phyloP scores from a whole-genome alignment of 2,113 vertebrate genomes.

The Phalacrocorax pelagicus region DNA sequence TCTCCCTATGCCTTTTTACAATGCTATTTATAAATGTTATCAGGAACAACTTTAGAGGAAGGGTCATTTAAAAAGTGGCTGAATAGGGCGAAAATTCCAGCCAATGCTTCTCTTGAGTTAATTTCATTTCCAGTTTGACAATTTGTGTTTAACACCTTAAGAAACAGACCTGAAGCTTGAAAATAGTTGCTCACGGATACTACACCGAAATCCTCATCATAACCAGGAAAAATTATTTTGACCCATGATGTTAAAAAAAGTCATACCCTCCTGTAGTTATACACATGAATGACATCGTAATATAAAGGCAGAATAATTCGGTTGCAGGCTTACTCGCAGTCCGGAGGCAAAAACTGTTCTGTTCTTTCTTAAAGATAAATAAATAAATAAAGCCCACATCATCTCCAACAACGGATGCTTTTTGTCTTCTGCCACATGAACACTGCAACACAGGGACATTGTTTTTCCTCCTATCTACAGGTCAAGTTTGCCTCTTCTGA shows the following conservation, averaged over 20 bases:
- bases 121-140: neutral
- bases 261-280: neutral
- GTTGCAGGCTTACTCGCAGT: neutral
- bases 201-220: neutral
- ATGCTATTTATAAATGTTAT: neutral
- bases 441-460: neutral
- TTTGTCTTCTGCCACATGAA: neutral
- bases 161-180: neutral
- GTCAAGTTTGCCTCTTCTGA: neutral
- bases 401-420: neutral
- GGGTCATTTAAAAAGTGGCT: neutral
- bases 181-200: neutral
- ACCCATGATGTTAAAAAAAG: neutral
- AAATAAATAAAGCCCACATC: neutral
- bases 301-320: neutral
- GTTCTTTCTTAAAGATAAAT: neutral
- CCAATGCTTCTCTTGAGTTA: neutral
- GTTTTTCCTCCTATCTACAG: neutral
- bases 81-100: neutral
- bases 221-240: neutral
- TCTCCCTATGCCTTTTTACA: neutral
- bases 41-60: neutral
- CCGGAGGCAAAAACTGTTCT: neutral
- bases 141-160: neutral
- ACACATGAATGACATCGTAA: rapidly evolving